Base-by-base conservation (phyloP, 2,797 vertebrate species). In the Morelia viridis region DNA sequence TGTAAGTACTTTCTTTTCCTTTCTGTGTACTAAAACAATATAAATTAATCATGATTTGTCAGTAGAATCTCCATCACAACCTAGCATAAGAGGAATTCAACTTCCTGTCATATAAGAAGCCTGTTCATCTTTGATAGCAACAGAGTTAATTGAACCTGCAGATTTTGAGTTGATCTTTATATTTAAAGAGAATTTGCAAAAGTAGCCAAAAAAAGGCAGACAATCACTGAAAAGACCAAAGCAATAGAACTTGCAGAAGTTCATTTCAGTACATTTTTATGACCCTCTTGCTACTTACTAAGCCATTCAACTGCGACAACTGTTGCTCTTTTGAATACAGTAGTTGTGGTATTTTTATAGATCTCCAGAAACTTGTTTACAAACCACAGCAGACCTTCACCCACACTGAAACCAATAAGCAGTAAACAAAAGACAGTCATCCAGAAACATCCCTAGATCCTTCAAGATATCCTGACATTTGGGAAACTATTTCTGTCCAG, bases 301-400 rank as follows among this genome's bases (percentile, higher is more conserved):
- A 97, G 92, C 94, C 96, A 94, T 94, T 96, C 96, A 90, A 94
- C 92, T 96, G 86, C 89, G 95, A 94, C 97, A 85, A 97, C 94
- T 96, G 97, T 96, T 97, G 96, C 96, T 97, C 97, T 96, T 94
- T 91, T 91, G 94, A 97, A 96, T 95, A 96, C 95, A 96, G 94
- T 95, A 96, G 96, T 96, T 80, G 97, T 92, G 96, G 89, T 97
- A 96, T 97, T 97, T 97, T 97, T 96, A 96, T 96, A 93, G 96
- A 89, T 96, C 96, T 96, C 96, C 96, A 97, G 96, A 96, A 97
- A 96, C 94, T 56, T 88, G 92, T 96, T 96, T 95, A 61, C 94
- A 96, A 92, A 96, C 89, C 85, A 89, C 93, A 94, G 93, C 94
- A 95, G 96, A 92, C 95, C 94, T 94, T 93, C 91, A 31, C 93